Base-by-base conservation (phyloP, 1,140 invertebrate species). In the Bombus consobrinus region DNA sequence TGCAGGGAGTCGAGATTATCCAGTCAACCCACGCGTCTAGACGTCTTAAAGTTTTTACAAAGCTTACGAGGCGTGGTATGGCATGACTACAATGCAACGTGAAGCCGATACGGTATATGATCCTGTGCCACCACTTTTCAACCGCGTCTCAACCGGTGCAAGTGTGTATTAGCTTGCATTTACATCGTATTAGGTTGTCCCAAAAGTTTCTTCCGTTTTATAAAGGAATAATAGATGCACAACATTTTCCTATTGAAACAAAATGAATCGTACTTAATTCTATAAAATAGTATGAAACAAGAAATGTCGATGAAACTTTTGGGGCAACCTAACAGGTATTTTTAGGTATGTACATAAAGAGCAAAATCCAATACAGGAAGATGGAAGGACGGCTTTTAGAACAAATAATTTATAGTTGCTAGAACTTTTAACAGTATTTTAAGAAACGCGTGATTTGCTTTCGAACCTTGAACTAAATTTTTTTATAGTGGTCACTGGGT, bases 21-120 rank as follows among this genome's bases (percentile, higher is more conserved):
- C 88, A 72, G 78, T 80, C 71, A 71, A 68, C 90, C 90, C 90
- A 91, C 90, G 85, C 87, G 90, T 91, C 90, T 91, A 91, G 90
- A 91, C 90, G 74, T 89, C 86, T 87, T 85, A 86, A 88, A 86
- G 62, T 81, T 89, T 88, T 88, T 89, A 68, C 73, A 85, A 43
- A 85, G 78, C 66, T 84, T 69, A 57, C 88, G 80, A 90, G 88
- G 88, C 85, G 89, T 90, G 89, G 85, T 89, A 79, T 75, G 71
- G 66, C 68, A 75, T 80, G 85, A 81, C 77, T 83, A n/a, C 53
- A 81, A 78, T 59, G 82, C 73, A 81, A 47, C 71, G 74, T 71
- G 72, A 64, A 68, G 62, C 75, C 59, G 64, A 74, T 80, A 72
- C 68, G 74, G 59, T 66, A 34, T 83, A 81, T 39, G 87, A 88